Evolutionary conservation across 2,888 invertebrate genomes (phyloP), one percentile per base, ranked within the genome.

Genomic region (Lymantria monacha): DNA sequence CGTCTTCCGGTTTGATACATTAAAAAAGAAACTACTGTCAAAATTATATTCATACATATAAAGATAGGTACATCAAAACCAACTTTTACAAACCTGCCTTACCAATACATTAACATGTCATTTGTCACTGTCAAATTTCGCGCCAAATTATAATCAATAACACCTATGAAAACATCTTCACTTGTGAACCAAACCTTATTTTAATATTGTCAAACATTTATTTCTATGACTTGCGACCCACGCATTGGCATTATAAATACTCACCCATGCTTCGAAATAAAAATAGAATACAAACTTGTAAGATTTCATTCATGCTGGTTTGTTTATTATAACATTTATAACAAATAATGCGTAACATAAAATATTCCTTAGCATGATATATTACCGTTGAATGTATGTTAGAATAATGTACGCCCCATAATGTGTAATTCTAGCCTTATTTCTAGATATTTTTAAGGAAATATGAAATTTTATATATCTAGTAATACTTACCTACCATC

Each of bases 221-320:
- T 68, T 59, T 68, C 63, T 60, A 51, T 61, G 51, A 44, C 56
- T 47, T 46, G 42, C 64, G 55, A 57, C 68, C 66, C 68, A 68
- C 68, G 66, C 66, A 49, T 42, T 38, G 53, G 45, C 45, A 43
- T 48, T 56, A 60, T 60, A 64, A 56, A 62, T 59, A 66, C 44
- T 48, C 51, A 46, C 46, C 43, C 60, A 55, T 48, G 66, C 55
- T 51, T 48, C 52, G 49, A 44, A 33, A 50, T 61, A 58, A 62
- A 66, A 58, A 65, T 60, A 66, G 52, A 61, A 52, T 51, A 51
- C 46, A 49, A 56, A 42, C 49, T 40, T 41, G 43, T 47, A 51
- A 52, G 54, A 43, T 51, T 63, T 62, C 64, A 65, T 65, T 65
- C 65, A 65, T 53, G 45, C 42, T 55, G 51, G 15, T 52, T 52